Base-by-base conservation (phyloP, 37 sponge, comb jelly and placozoan species). In the Amphimedon queenslandica region DNA sequence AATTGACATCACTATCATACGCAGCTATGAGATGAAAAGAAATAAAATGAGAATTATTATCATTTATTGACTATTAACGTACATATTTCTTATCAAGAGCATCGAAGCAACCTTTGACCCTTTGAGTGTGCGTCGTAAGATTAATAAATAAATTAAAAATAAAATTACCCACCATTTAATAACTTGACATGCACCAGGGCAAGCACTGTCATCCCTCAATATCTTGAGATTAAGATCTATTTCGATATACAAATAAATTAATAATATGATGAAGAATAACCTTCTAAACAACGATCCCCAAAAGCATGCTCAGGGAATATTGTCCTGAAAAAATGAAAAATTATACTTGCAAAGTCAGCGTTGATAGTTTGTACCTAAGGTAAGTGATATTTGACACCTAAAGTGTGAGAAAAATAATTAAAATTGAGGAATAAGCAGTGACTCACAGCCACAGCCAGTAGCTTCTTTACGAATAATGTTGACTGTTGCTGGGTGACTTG, bases 391-490 rank as follows among this genome's bases (percentile, higher is more conserved):
- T 92, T 32, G 93, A 92, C 43, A 89, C 78, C 90, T 89, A 57
- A 60, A 20, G 29, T 64, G 20, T 55, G 30, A 20, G 55, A 40
- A 53, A 55, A 13, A 51, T 72, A 53, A 18, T 33, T 30, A 3
- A 25, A 10, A 41, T n/a, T 29, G 25, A n/a, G 18, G 2, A 8
- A 76, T 42, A 65, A 24, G 27, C 1, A 64, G 38, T 28, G 27
- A 42, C 84, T 88, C 21, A 96, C 92, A 3, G 92, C 89, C 1
- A 96, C 89, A 10, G 96, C 96, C 0, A 96, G 79, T 10, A 96
- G 84, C 43, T 96, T 96, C 87, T 96, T 96, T 4, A 96, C 96
- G 75, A 96, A 96, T n/a, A 96, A 71, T 2, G 90, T 90, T n/a
- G 92, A 91, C 77, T 96, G 92, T 40, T 88, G 89, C 64, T 81